Evolutionary conservation across 2,797 vertebrate species (phyloP), one percentile per base, ranked within the genome.

Genomic region (Hydrophis major): DNA sequence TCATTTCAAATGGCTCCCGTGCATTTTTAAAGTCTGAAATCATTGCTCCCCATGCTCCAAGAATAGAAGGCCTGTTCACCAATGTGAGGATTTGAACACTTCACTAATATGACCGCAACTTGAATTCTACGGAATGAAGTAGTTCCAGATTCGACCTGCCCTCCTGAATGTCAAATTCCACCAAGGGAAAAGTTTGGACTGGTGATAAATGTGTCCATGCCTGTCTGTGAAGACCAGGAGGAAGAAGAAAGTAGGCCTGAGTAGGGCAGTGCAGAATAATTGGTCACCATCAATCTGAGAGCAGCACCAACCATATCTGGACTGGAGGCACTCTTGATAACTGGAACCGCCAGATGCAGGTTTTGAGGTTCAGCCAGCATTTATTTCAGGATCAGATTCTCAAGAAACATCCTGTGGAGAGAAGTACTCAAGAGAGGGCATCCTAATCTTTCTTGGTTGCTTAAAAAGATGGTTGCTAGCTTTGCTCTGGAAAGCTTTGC

Each of bases 331-430:
- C 47, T 89, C 90, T 56, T 91, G 57, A 87, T 83, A 89, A 93
- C 47, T 8, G 12, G 87, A 93, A 57, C 66, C 83, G 63, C 63
- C 87, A 86, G 87, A 69, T 89, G 90, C 57, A 93, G 66, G 4
- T 4, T 63, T 59, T 93, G 93, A 87, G 57, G 25, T 22, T 28
- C 18, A 25, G 90, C 93, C 93, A 93, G 66, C 66, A 83, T 63
- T 88, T 93, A 42, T 91, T 93, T 69, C 69, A 83, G 90, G 93
- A 87, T 93, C 93, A 91, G 90, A 89, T 89, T 93, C 87, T 89
- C 90, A 91, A 93, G 93, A 87, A 89, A 86, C 10, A n/a, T 57
- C 93, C 90, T 89, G 87, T 27, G 42, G 87, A 60, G 89, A 14
- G 66, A 53, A 90, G 53, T 28, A 69, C 42, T 87, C 66, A 90